These are phyloP conservation scores for Octodon degus DNA, from an alignment of 2,113 vertebrate species.

Conservation along the genomic window DNA sequence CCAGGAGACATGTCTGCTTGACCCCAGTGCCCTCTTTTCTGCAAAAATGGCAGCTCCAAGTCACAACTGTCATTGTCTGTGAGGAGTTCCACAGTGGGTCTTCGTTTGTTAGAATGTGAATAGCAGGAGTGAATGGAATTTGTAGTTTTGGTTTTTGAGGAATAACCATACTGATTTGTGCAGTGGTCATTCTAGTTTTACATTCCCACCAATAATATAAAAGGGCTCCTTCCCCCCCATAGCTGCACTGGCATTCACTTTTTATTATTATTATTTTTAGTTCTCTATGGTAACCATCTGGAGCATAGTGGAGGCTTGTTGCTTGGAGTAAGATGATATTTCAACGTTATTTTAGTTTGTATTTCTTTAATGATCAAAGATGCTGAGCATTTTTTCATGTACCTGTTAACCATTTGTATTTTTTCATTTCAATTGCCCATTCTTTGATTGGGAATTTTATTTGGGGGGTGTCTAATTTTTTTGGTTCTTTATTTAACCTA, in stretches of 20 bases:
- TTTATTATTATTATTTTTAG: neutral
- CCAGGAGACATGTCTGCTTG: neutral
- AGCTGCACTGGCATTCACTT: neutral
- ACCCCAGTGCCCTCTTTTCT: neutral
- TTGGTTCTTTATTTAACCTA: neutral
- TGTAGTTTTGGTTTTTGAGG: neutral
- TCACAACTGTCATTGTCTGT: neutral
- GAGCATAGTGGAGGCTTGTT: neutral
- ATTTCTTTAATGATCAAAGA: neutral
- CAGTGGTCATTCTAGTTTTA: neutral
- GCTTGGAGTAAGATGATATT: neutral
- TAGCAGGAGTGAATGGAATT: neutral
- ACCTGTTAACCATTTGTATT: neutral
- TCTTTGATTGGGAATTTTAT: neutral
- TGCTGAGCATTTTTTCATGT: neutral
- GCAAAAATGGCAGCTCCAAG: neutral
- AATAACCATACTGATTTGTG: neutral
- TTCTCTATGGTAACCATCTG: neutral
- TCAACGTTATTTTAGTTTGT: neutral
- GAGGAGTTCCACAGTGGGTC: neutral
- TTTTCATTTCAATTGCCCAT: neutral
- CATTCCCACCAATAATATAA: neutral
- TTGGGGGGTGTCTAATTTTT: neutral
- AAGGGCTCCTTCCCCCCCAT: neutral
- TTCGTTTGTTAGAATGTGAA: neutral